Evolutionary conservation across 2,113 vertebrate species (phyloP).

Genomic region (Nettapus auritus): DNA sequence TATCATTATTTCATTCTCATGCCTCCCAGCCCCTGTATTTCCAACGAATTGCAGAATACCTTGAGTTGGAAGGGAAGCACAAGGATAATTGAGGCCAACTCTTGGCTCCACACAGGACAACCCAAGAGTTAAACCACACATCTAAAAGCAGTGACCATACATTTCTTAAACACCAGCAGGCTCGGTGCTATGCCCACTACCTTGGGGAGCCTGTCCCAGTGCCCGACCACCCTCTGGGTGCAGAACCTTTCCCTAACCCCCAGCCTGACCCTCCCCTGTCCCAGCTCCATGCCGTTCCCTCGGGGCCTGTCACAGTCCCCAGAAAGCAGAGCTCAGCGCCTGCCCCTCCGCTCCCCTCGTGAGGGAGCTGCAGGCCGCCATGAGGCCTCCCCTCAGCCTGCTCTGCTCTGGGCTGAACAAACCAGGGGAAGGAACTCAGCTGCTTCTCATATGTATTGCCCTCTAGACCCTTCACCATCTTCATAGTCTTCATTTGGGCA

Average conservation of each 20-base stretch:
- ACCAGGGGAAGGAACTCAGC: too few species aligned
- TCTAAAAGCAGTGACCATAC: neutral
- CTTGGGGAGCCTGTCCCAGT: neutral
- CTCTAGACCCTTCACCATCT: too few species aligned
- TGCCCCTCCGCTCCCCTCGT: too few species aligned
- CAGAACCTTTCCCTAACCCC: neutral
- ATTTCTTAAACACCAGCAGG: neutral
- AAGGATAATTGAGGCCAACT: neutral
- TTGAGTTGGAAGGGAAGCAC: neutral
- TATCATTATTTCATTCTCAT: neutral
- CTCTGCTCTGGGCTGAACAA: too few species aligned
- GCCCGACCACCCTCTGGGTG: neutral
- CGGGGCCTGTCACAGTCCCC: too few species aligned
- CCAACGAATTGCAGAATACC: neutral
- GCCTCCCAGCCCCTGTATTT: neutral
- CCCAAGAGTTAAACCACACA: neutral
- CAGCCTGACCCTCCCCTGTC: too few species aligned
- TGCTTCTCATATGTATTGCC: too few species aligned
- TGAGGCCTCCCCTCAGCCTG: too few species aligned
- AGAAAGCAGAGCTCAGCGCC: too few species aligned
- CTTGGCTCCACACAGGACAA: neutral
- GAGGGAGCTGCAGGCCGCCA: too few species aligned
- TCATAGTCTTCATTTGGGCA: neutral
- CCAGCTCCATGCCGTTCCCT: too few species aligned
- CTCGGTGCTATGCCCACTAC: neutral